phyloP scores from a whole-genome alignment of 2,797 vertebrate genomes.

The Cyprinella venusta region DNA sequence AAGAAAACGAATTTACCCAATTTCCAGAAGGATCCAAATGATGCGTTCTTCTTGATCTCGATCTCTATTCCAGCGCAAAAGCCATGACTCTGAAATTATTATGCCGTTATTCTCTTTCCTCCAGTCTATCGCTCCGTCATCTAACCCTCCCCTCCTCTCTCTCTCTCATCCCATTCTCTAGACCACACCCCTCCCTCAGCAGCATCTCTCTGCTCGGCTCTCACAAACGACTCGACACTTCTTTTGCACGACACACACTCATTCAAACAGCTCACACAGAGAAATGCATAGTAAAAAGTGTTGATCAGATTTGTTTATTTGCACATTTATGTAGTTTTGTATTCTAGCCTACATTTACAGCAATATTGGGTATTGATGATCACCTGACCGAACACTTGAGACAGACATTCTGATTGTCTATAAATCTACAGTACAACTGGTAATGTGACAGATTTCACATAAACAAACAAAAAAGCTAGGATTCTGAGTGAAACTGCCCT shows the following conservation, averaged over 20 bases:
- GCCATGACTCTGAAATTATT: conserved; percentile 22
- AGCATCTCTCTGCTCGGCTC: conserved; percentile 30
- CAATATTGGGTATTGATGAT: background rate
- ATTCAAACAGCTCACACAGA: background rate
- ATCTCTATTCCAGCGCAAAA: conserved; percentile 14
- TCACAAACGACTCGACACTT: background rate
- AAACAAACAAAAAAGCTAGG: background rate
- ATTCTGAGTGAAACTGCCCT: background rate
- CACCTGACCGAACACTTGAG: background rate
- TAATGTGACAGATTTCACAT: background rate
- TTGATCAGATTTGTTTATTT: conserved; percentile 62
- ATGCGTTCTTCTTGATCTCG: background rate
- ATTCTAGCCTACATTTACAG: conserved; percentile 41
- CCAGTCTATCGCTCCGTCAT: conserved; percentile 60
- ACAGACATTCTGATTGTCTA: background rate
- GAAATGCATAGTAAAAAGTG: background rate
- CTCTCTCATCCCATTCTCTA: conserved; percentile 30
- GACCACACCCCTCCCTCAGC: conserved; percentile 70
- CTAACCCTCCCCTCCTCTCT: background rate
- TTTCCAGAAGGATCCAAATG: conserved; percentile 3
- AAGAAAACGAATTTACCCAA: conserved; percentile 1
- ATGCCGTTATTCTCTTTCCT: conserved; percentile 67
- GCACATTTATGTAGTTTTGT: conserved; percentile 21
- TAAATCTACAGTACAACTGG: background rate
- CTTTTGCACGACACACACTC: background rate